A percentile compares a stretch with the other conserved stretches of the same genome.
phyloP scores from a whole-genome alignment of 2,113 vertebrate genomes.

The Telmatochromis sp. region DNA sequence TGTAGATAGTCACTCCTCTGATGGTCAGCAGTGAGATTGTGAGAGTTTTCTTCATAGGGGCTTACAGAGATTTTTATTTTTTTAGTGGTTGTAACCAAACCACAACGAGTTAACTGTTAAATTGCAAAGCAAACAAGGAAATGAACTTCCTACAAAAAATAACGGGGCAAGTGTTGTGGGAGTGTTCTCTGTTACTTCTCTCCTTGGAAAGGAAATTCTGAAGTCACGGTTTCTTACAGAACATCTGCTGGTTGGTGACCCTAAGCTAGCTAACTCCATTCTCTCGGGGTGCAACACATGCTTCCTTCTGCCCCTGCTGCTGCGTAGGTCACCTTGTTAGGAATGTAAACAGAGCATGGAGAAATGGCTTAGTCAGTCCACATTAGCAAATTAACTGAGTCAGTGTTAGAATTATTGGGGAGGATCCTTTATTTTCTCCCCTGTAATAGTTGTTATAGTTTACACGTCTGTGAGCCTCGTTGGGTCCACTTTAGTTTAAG shows the following conservation, averaged over 20 bases:
- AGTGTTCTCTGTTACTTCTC: not conserved
- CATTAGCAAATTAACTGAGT: not conserved
- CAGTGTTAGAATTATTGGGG: not conserved
- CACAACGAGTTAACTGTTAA: not conserved
- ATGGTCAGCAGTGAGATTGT: not conserved
- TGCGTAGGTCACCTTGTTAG: rapidly evolving
- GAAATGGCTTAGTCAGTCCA: not conserved
- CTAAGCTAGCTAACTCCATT: not conserved
- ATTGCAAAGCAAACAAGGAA: not conserved
- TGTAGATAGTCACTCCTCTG: not conserved
- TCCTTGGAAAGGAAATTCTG: not conserved
- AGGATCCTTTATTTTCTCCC: not conserved
- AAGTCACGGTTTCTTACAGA: not conserved
- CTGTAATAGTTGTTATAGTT: not conserved
- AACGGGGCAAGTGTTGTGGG: not conserved
- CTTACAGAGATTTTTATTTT: not conserved
- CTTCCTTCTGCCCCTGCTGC: not conserved
- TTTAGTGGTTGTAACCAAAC: not conserved
- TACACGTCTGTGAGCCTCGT: not conserved
- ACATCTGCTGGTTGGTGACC: not conserved
- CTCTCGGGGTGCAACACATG: not conserved
- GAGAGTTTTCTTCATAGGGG: not conserved
- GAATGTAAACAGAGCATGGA: not conserved
- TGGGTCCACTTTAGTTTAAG: not conserved
- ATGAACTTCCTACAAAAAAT: not conserved